phyloP scores from a whole-genome alignment of 1,140 invertebrate genomes.

The Trichogramma pretiosum region DNA sequence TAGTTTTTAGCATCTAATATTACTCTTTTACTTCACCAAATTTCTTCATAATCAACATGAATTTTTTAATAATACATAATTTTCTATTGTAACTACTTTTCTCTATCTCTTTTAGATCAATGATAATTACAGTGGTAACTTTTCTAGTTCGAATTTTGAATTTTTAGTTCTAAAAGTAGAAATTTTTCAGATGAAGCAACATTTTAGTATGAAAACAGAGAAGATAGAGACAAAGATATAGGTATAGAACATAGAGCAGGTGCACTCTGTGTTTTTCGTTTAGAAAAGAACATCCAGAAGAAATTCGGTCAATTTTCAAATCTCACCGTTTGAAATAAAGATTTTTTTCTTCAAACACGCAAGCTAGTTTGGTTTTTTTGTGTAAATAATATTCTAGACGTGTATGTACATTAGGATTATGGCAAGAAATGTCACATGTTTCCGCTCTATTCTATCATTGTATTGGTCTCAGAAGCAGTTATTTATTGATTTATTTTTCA shows the following conservation, averaged over 20 bases:
- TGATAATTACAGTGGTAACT: not conserved
- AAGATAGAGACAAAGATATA: constrained; percentile 4
- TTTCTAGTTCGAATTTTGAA: not conserved
- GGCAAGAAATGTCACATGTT: constrained; percentile 19
- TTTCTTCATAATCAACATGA: constrained; percentile 1
- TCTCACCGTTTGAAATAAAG: not conserved
- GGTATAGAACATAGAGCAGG: not conserved
- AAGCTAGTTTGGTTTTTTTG: constrained; percentile 17
- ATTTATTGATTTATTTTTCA: constrained; percentile 18
- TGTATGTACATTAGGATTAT: constrained; percentile 17
- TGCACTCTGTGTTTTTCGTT: not conserved
- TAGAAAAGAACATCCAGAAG: not conserved
- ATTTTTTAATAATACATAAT: too few relatives aligned
- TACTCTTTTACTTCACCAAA: constrained; percentile 6
- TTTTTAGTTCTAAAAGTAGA: not conserved
- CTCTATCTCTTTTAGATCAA: not conserved
- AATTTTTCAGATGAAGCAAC: not conserved
- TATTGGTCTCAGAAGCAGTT: constrained; percentile 26
- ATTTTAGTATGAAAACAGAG: not conserved
- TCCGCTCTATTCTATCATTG: constrained; percentile 18
- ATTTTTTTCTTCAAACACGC: constrained; percentile 14
- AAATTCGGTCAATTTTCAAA: constrained; percentile 3
- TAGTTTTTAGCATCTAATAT: not conserved
- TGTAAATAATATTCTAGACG: constrained; percentile 9
- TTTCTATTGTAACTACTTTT: not conserved